These are phyloP conservation scores for Pogona vitticeps DNA, from an alignment of 2,113 vertebrate species.

Conservation along the genomic window DNA sequence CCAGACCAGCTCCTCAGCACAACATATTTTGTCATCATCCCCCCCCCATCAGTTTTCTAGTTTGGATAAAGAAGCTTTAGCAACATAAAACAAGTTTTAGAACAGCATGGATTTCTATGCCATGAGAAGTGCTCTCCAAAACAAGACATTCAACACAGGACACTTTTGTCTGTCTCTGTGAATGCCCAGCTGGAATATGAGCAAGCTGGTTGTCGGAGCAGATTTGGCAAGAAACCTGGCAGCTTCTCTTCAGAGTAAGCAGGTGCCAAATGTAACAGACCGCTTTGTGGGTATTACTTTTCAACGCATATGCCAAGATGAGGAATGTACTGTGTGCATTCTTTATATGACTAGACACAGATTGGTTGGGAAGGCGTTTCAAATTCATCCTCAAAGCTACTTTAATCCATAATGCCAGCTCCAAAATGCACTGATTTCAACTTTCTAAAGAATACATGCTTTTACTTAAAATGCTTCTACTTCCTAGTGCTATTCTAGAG, in stretches of 20 bases:
- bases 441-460: constrained; percentile 14
- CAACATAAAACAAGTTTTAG: not conserved
- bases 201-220: not conserved
- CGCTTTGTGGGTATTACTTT: constrained; percentile 4
- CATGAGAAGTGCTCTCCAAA: constrained; percentile 6
- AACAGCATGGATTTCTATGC: not conserved
- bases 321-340: not conserved
- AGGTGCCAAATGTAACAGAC: not conserved
- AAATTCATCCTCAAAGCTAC: constrained; percentile 1
- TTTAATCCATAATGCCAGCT: constrained; percentile 3
- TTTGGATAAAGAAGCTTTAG: not conserved
- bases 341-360: not conserved
- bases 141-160: not conserved
- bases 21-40: not conserved
- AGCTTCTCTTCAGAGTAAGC: not conserved
- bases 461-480: not conserved
- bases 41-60: not conserved
- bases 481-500: not conserved
- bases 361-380: not conserved
- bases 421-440: not conserved
- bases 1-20: not conserved
- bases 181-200: constrained; percentile 6
- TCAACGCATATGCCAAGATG: not conserved
- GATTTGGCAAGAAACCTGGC: not conserved
- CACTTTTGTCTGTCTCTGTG: constrained; percentile 4